Evolutionary conservation across 2,113 vertebrate genomes (phyloP), one percentile per base, ranked within the genome.

Genomic region (Lampris megalopsis): DNA sequence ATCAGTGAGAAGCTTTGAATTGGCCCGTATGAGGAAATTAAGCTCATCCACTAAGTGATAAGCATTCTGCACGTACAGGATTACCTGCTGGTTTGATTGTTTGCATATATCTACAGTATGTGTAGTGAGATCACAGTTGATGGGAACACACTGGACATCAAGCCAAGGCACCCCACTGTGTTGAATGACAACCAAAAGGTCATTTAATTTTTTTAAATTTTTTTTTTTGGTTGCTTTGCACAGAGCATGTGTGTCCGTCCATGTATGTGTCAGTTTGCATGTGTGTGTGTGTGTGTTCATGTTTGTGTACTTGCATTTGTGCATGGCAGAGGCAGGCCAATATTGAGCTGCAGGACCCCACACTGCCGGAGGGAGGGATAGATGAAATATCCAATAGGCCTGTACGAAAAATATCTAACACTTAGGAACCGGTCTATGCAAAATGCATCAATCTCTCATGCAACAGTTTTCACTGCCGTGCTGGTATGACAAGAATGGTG

Each of bases 181-280:
- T 61, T 82, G 68, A 81, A 77, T 62, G 73, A 63, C 76, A 38
- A 56, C 38, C 65, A 79, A 80, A 24, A 88, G 86, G 86, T 86
- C 78, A 82, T 88, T 81, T 89, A 87, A 89, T 90, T 82, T 87
- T 84, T 68, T 24, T 24, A 0, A 24, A 24, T 24, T 24, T 24
- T 24, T 24, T 24, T 24, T 24, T 24, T 24, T 24, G 24, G 24
- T 24, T 24, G 24, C 24, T 24, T 24, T 24, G 24, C 24, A 24
- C 24, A 24, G 24, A 24, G 24, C 24, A 24, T 24, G 24, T 24
- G 24, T 24, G 24, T 24, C 24, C 24, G 24, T 24, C 24, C 24
- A 24, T 24, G 24, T 24, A 24, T 24, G 24, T 24, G 24, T 24
- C 24, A 24, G 24, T 24, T 24, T 24, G 24, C 0, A 24, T 24